Base-by-base conservation (phyloP, 2,113 vertebrate genomes). In the Mungos mungo region DNA sequence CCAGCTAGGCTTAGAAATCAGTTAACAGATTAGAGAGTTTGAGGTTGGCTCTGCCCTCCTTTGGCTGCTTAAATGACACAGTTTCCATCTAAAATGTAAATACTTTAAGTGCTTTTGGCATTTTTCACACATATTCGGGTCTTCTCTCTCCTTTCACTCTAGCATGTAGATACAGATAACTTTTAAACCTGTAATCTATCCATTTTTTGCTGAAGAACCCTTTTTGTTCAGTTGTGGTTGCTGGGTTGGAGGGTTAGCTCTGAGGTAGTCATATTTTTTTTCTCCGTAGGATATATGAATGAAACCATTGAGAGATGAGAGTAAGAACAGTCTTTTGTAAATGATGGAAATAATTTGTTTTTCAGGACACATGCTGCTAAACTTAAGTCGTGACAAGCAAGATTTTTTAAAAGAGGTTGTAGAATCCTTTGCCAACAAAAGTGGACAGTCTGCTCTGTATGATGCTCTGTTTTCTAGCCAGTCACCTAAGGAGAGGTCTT, bases 301-400 rank as follows among this genome's bases (percentile, higher is more conserved):
- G 76, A 87, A 97, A 82, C 52, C 84, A 0, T 65, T 80, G 63
- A 93, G 68, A 86, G 14, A 93, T 82, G 0, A 71, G 54, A 90
- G 18, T 90, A 83, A 90, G 45, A 83, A 41, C 1, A 88, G 14
- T 57, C 35, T 90, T 68, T 96, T 88, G 84, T 45, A 90, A 95
- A 82, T 86, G 31, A 90, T 94, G 35, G 52, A 81, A 54, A 54
- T 94, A 87, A 68, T 97, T 79, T 97, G 16, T 95, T 97, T 99
- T 98, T 92, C 98, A 99, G 99, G 99, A 47, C 99, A 99, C 97
- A 99, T 99, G 99, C 97, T 99, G 97, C 97, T 99, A 91, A 99
- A 99, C 87, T 98, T 99, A 97, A 99, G 99, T 97, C 97, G 95
- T 31, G 99, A 99, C 92, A 98, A 99, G 35, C 98, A 99, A 66